Evolutionary conservation across 2,797 vertebrate genomes (phyloP).

Genomic region (Chiropotes sagulatus): DNA sequence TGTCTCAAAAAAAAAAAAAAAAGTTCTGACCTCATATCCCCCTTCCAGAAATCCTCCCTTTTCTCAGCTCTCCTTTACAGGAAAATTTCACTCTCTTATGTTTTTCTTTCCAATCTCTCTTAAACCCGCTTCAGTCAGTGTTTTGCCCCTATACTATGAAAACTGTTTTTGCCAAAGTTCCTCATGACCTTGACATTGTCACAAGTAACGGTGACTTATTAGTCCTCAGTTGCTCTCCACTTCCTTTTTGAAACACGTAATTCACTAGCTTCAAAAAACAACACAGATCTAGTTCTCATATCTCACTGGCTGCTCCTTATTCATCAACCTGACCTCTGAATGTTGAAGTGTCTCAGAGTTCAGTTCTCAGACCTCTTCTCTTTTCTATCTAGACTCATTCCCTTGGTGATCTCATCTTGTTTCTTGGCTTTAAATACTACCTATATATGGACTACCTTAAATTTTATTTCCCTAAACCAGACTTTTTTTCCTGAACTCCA

Average conservation of each 20-base stretch:
- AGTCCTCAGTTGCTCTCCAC: background rate
- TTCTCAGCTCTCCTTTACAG: background rate
- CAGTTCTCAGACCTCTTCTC: background rate
- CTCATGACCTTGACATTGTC: background rate
- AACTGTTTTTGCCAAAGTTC: background rate
- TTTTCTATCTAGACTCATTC: background rate
- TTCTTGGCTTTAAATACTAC: constrained; percentile 26
- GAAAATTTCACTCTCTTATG: background rate
- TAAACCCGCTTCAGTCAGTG: background rate
- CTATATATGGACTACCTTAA: background rate
- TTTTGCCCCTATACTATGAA: background rate
- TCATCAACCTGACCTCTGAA: background rate
- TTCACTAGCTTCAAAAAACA: background rate
- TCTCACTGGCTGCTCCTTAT: background rate
- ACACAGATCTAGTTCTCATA: background rate
- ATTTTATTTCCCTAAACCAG: constrained; percentile 2
- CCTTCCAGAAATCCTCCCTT: background rate
- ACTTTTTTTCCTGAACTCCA: background rate
- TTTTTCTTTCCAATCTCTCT: background rate
- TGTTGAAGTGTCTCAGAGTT: background rate
- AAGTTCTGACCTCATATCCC: background rate
- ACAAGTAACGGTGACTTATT: background rate
- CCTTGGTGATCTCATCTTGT: background rate
- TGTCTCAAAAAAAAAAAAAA: no score
- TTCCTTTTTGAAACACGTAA: background rate